Evolutionary conservation across 2,888 invertebrate species (phyloP).

Genomic region (Adelognathus sp.): DNA sequence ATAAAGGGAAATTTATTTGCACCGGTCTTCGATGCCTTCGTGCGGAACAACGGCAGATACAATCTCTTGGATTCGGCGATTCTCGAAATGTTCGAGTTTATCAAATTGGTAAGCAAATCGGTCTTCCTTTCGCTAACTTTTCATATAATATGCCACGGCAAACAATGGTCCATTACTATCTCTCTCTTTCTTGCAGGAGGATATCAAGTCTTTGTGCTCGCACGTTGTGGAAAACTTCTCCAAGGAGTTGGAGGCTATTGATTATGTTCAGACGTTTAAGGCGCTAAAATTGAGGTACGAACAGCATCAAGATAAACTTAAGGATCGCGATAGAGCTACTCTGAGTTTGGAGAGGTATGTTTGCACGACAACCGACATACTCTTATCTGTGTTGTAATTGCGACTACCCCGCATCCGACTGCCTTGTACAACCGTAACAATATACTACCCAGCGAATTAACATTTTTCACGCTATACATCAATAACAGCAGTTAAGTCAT

Average conservation of each 20-base stretch:
- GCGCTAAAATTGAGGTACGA: constrained; percentile 94
- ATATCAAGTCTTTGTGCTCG: constrained; percentile 93
- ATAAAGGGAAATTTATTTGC: constrained; percentile 97
- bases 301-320: constrained; percentile 94
- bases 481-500: background rate
- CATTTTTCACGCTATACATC: background rate
- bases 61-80: constrained; percentile 99
- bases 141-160: constrained; percentile 80
- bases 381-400: constrained; percentile 16
- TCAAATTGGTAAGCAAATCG: constrained; percentile 86
- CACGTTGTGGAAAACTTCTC: constrained; percentile 98
- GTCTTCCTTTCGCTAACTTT: constrained; percentile 38
- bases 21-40: constrained; percentile 97
- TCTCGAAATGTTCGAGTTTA: constrained; percentile 99
- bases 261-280: constrained; percentile 99
- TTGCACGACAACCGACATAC: constrained; percentile 47
- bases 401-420: background rate
- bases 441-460: background rate
- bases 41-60: constrained; percentile 98
- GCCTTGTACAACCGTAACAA: no score
- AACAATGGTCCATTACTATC: background rate
- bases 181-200: constrained; percentile 84
- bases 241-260: constrained; percentile 95
- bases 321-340: constrained; percentile 91
- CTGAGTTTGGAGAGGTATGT: constrained; percentile 85